phyloP scores from a whole-genome alignment of 2,113 vertebrate genomes.

The Cololabis saira region DNA sequence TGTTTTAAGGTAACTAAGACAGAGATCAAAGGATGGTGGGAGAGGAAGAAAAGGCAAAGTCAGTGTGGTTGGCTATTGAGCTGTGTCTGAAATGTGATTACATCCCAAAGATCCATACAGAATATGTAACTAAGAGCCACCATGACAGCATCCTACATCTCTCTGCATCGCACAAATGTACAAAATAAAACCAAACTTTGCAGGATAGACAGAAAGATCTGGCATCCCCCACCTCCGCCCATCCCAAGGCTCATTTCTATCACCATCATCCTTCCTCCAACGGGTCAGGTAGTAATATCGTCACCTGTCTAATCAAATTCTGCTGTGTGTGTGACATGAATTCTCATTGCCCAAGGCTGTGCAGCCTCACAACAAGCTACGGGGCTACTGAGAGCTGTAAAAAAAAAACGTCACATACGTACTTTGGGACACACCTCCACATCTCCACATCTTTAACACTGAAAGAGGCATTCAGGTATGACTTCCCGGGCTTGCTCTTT shows the following conservation, averaged over 20 bases:
- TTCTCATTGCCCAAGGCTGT: conserved; percentile 61
- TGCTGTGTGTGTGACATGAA: conserved; percentile 69
- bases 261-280: conserved; percentile 56
- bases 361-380: conserved; percentile 47
- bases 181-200: conserved; percentile 44
- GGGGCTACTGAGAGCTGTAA: conserved; percentile 45
- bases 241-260: conserved; percentile 27
- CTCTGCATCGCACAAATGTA: conserved; percentile 39
- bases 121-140: conserved; percentile 52
- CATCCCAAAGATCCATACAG: conserved; percentile 59
- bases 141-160: conserved; percentile 46
- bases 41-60: conserved; percentile 14
- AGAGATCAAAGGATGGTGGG: conserved; percentile 39
- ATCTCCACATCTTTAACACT: conserved; percentile 36
- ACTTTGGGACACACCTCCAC: conserved; percentile 34
- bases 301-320: conserved; percentile 75
- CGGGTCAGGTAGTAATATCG: conserved; percentile 65
- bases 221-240: conserved; percentile 47
- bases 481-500: conserved; percentile 19
- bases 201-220: conserved; percentile 40
- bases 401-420: conserved; percentile 46
- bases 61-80: conserved; percentile 30
- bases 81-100: conserved; percentile 50
- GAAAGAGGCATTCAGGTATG: conserved; percentile 27
- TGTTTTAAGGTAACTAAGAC: conserved; percentile 50